These are phyloP conservation scores for Loripinus fragilis DNA, from an alignment of 2,888 invertebrate genomes.

Conservation along the genomic window DNA sequence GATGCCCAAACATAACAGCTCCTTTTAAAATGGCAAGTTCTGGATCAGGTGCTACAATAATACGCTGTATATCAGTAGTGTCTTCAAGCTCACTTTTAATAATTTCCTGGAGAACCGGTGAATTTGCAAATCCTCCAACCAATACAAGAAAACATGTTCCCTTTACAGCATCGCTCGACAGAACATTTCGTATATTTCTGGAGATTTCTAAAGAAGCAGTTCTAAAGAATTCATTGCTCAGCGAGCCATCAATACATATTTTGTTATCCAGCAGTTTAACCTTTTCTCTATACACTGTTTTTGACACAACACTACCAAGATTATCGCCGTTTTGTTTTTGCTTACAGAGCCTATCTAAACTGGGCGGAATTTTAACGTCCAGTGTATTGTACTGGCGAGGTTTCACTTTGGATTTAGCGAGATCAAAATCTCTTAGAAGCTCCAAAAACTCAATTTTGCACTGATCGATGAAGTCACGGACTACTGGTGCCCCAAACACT, in stretches of 20 bases:
- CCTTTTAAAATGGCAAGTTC: slow-evolving; percentile 58
- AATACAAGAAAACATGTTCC: slow-evolving; percentile 39
- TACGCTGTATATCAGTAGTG: slow-evolving; percentile 50
- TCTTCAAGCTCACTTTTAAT: slow-evolving; percentile 51
- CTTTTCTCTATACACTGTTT: slow-evolving; percentile 52
- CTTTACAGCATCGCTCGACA: slow-evolving; percentile 38
- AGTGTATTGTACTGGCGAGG: slow-evolving; percentile 23
- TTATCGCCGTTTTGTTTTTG: slow-evolving; percentile 50
- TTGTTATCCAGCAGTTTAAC: slow-evolving; percentile 50
- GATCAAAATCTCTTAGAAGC: slow-evolving; percentile 46
- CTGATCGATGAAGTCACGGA: slow-evolving; percentile 56
- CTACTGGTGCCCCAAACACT: slow-evolving; percentile 49
- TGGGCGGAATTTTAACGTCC: slow-evolving; percentile 40
- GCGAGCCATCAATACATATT: slow-evolving; percentile 40
- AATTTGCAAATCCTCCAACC: slow-evolving; percentile 57
- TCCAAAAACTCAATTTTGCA: slow-evolving; percentile 48
- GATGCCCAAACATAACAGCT: slow-evolving; percentile 58
- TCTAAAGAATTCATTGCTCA: slow-evolving; percentile 48
- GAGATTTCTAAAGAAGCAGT: slow-evolving; percentile 48
- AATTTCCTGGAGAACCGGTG: slow-evolving; percentile 49
- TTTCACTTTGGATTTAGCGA: slow-evolving; percentile 35
- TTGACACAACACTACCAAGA: slow-evolving; percentile 32
- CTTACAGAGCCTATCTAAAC: slow-evolving; percentile 49
- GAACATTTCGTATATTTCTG: slow-evolving; percentile 35
- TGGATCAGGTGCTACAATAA: slow-evolving; percentile 60